These are phyloP conservation scores for Pseudococcus longispinus DNA, from an alignment of 2,888 invertebrate genomes.

Conservation along the genomic window DNA sequence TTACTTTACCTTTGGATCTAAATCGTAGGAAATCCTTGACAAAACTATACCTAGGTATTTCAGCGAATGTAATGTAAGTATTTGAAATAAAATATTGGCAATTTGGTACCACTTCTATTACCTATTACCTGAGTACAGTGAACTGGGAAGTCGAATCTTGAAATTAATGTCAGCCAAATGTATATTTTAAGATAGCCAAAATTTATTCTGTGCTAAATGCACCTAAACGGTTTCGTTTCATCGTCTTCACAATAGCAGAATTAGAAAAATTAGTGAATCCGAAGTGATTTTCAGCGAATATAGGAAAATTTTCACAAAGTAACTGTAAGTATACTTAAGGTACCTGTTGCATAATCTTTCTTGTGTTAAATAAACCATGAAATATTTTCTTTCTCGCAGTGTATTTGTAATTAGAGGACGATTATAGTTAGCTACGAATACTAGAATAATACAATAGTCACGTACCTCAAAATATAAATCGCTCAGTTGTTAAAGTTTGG, in stretches of 20 bases:
- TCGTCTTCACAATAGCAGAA: not conserved
- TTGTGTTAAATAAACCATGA: too few relatives aligned
- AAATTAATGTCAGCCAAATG: not conserved
- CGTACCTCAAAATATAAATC: too few relatives aligned
- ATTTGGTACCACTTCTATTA: not conserved
- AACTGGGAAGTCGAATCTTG: not conserved
- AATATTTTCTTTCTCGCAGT: too few relatives aligned
- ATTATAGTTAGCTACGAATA: too few relatives aligned
- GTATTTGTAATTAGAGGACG: too few relatives aligned
- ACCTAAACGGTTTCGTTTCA: not conserved
- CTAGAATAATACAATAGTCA: too few relatives aligned
- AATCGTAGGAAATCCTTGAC: not conserved
- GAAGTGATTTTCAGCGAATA: too few relatives aligned
- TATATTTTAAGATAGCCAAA: slow-evolving; percentile 4
- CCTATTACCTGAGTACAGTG: not conserved
- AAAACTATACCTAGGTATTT: too few relatives aligned
- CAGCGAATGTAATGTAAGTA: not conserved
- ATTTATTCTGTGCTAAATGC: not conserved
- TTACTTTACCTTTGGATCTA: not conserved
- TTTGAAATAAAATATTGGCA: not conserved
- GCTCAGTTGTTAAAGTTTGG: too few relatives aligned
- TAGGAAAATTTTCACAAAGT: too few relatives aligned
- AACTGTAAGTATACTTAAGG: too few relatives aligned
- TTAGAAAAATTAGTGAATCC: not conserved
- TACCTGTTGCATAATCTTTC: too few relatives aligned